Evolutionary conservation across 2,113 vertebrate species (phyloP), one percentile per base, ranked within the genome.

Genomic region (Polyodon spathula): DNA sequence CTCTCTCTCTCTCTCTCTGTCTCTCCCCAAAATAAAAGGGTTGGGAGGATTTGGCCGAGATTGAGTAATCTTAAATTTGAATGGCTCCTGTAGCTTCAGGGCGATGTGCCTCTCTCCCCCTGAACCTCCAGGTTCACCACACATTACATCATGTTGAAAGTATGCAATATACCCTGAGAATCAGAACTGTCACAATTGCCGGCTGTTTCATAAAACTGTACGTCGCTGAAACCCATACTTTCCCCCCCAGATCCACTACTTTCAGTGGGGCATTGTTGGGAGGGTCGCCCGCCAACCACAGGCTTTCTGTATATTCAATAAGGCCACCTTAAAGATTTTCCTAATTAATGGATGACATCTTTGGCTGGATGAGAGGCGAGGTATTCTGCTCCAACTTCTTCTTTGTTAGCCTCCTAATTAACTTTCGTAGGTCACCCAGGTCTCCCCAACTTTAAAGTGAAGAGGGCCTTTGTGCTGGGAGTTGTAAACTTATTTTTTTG

Each of bases 261-360:
- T 86, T 89, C 86, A 91, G 88, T 84, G 88, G 77, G 80, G 86
- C 85, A 87, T 90, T 92, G 88, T 65, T 80, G 89, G 87, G 85
- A 81, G 87, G 86, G 89, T 89, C 90, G 92, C 86, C 93, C 85
- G 91, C 90, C 91, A 93, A 92, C 92, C 83, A 85, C 88, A 84
- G 82, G 86, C 92, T 96, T 92, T 97, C 92, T 94, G 90, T 93
- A 92, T 87, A 88, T 90, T 94, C 92, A 93, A 90, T 92, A 92
- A 94, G 93, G 92, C 96, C 95, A 97, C 96, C 96, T 97, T 95
- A 97, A 97, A 93, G 92, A 97, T 97, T 97, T 96, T 93, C 94
- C 95, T 98, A 97, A 98, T 98, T 95, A 97, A 97, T 97, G 94
- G 95, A 97, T 97, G 93, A 95, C 96, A 98, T 97, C 93, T 97